These are phyloP conservation scores for Miichthys miiuy DNA, from an alignment of 2,797 vertebrate species.

Conservation along the genomic window DNA sequence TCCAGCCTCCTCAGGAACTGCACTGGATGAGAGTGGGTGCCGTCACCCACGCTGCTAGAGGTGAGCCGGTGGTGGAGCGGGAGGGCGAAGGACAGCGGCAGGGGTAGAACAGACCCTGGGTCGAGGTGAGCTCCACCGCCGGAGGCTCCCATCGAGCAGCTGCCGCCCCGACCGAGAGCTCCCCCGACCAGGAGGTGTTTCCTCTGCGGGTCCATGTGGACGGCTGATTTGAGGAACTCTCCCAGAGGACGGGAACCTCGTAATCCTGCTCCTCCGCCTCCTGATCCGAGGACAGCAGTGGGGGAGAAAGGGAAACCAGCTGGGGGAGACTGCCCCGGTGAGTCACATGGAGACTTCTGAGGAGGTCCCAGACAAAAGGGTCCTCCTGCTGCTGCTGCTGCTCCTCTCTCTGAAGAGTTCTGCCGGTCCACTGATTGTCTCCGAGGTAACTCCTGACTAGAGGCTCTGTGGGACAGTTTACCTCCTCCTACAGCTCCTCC, in stretches of 20 bases:
- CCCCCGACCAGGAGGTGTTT: conserved; percentile 89
- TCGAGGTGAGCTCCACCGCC: conserved; percentile 70
- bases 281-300: conserved; percentile 53
- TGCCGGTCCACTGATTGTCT: conserved; percentile 94
- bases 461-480: conserved; percentile 88
- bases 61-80: conserved; percentile 86
- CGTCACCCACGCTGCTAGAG: conserved; percentile 83
- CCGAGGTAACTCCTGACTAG: conserved; percentile 91
- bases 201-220: conserved; percentile 94
- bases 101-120: conserved; percentile 69
- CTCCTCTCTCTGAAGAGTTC: conserved; percentile 93
- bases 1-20: conserved; percentile 97
- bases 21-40: conserved; percentile 84
- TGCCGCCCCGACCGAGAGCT: conserved; percentile 74
- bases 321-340: conserved; percentile 94
- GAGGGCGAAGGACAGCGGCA: conserved; percentile 78
- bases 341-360: conserved; percentile 90
- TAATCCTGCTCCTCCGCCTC: conserved; percentile 76
- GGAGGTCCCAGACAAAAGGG: conserved; percentile 80
- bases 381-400: conserved; percentile 49
- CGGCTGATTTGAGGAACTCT: conserved; percentile 95
- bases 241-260: conserved; percentile 94
- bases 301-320: conserved; percentile 92
- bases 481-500: conserved; percentile 64
- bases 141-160: conserved; percentile 59